These are phyloP conservation scores for Diplodus puntazzo DNA, from an alignment of 2,797 vertebrate genomes.

Conservation along the genomic window DNA sequence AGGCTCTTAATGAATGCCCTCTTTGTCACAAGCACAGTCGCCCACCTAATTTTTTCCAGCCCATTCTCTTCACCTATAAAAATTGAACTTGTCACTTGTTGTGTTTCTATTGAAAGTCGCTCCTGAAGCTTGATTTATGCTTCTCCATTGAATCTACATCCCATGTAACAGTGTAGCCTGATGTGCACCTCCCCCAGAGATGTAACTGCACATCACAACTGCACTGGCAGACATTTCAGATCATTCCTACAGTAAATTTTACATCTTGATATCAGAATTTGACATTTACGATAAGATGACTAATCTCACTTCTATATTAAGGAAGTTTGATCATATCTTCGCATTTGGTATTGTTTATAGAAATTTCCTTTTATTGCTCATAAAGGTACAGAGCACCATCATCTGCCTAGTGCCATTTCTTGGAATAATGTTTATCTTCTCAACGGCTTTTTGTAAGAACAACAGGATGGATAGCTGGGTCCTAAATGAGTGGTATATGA, in stretches of 20 bases:
- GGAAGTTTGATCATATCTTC: conserved; percentile 8
- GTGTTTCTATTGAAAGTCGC: no score
- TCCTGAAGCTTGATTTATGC: no score
- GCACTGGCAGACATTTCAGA: not conserved
- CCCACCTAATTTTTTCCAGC: no score
- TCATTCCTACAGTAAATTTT: not conserved
- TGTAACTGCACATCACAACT: no score
- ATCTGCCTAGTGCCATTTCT: conserved; percentile 18
- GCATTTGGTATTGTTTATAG: not conserved
- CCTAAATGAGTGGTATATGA: conserved; percentile 32
- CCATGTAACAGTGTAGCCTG: no score
- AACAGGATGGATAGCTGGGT: not conserved
- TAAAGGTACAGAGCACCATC: conserved; percentile 2
- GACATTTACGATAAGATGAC: not conserved
- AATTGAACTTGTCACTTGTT: no score
- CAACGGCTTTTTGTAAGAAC: conserved; percentile 34
- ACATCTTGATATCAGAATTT: not conserved
- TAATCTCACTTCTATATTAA: not conserved
- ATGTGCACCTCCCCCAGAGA: no score
- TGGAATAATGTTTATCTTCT: conserved; percentile 28
- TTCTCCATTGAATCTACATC: no score
- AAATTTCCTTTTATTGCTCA: conserved; percentile 1
- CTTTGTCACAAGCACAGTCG: no score
- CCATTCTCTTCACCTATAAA: no score
- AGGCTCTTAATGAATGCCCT: no score